Evolutionary conservation across 1,140 invertebrate genomes (phyloP).

Genomic region (Rhizoglyphus robini): DNA sequence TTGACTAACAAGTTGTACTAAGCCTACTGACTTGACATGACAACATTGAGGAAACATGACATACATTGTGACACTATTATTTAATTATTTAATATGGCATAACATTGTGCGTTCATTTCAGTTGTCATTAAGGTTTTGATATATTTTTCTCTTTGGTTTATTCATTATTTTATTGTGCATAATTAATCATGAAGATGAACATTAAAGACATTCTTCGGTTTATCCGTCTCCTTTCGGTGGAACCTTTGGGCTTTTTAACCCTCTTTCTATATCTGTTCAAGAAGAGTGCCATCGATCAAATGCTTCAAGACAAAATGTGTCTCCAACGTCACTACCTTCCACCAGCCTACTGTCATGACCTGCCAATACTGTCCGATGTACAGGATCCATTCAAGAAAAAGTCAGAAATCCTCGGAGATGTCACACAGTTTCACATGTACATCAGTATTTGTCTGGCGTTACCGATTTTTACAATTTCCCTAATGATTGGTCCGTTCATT

Average conservation of each 20-base stretch:
- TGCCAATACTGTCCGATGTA: conserved; percentile 1
- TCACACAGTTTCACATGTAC: conserved; percentile 2
- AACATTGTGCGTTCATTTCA: no score
- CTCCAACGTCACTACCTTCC: not conserved
- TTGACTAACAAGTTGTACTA: no score
- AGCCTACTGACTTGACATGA: no score
- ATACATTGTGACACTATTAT: no score
- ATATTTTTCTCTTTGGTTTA: no score
- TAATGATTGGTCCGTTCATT: conserved; percentile 15
- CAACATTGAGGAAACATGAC: no score
- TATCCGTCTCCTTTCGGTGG: not conserved
- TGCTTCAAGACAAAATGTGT: conserved; percentile 38
- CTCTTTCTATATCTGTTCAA: conserved; percentile 10
- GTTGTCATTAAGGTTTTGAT: no score
- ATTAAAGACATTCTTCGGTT: not conserved
- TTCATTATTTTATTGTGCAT: no score
- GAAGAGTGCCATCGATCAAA: conserved; percentile 30
- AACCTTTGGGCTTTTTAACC: conserved; percentile 3
- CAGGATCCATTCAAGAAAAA: not conserved
- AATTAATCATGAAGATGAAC: no score
- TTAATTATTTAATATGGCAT: no score
- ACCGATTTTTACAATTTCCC: not conserved
- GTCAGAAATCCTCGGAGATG: not conserved
- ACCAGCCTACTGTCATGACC: not conserved
- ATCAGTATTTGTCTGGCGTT: not conserved